A percentile compares a stretch with the other conserved stretches of the same genome.
Conservation (phyloP, 2,888 invertebrate genomes). For the Hirudinaria manillensis region DNA sequence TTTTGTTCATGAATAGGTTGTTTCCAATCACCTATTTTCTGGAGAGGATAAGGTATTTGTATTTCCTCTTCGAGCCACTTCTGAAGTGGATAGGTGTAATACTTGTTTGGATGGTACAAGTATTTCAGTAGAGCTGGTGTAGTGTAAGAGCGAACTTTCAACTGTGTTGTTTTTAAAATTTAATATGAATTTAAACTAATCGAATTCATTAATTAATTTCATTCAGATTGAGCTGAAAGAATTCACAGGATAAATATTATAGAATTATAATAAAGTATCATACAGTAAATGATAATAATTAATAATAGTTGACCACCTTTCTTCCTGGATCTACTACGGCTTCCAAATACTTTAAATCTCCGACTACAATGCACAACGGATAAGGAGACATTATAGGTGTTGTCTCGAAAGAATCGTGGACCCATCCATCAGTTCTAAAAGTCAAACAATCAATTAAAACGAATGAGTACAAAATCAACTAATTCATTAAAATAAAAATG, state of each 20-base stretch:
- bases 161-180: constrained; percentile 9
- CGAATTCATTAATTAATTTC: background rate
- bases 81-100: constrained; percentile 10
- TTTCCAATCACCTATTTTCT: constrained; percentile 11
- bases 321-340: background rate
- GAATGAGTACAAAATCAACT: no score
- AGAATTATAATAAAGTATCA: background rate
- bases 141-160: constrained; percentile 10
- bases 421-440: constrained; percentile 31
- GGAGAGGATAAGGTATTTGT: constrained; percentile 8
- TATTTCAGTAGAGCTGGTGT: background rate
- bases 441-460: no score
- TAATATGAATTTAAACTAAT: background rate
- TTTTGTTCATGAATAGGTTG: background rate
- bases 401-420: constrained; percentile 29
- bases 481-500: no score
- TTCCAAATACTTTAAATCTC: constrained; percentile 31
- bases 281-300: background rate
- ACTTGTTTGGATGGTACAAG: constrained; percentile 11
- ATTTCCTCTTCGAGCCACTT: constrained; percentile 23
- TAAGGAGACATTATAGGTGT: constrained; percentile 33
- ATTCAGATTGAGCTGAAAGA: background rate
- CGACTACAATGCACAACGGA: constrained; percentile 29
- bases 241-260: background rate
- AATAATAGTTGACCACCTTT: background rate